Percentiles rank a stretch among this genome's conserved stretches.
These are phyloP conservation scores for Eristalinus sepulchralis DNA, from an alignment of 2,888 invertebrate genomes.

Conservation along the genomic window DNA sequence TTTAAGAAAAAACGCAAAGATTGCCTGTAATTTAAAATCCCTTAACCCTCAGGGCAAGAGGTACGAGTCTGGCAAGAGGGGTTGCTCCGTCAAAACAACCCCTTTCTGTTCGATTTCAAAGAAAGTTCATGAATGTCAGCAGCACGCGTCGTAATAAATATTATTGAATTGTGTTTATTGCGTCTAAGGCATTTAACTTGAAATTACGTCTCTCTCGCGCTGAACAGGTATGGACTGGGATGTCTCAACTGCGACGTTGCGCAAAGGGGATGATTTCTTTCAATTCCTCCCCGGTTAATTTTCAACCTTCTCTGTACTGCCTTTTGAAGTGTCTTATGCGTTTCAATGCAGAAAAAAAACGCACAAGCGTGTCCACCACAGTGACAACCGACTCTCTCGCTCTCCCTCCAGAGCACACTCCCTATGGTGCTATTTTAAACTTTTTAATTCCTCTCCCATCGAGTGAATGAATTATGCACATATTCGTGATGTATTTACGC, in stretches of 20 bases:
- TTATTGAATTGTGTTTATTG: slow-evolving; percentile 21
- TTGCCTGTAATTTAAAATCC: not conserved
- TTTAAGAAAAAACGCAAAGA: not conserved
- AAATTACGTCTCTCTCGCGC: slow-evolving; percentile 12
- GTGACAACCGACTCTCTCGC: too few species aligned
- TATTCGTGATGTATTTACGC: slow-evolving; percentile 61
- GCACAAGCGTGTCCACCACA: too few species aligned
- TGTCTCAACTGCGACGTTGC: not conserved
- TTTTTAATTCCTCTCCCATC: slow-evolving; percentile 51
- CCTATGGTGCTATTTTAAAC: slow-evolving; percentile 51
- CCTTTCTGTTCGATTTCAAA: not conserved
- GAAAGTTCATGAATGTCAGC: not conserved
- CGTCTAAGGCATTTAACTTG: not conserved
- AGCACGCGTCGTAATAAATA: not conserved
- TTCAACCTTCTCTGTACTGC: not conserved
- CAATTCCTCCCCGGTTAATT: not conserved
- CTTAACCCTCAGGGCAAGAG: not conserved
- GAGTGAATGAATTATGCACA: slow-evolving; percentile 59
- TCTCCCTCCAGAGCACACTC: too few species aligned
- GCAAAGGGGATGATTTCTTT: not conserved
- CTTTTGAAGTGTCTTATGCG: not conserved
- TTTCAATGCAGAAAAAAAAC: too few species aligned
- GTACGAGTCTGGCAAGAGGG: not conserved
- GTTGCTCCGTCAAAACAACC: not conserved
- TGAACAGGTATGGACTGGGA: not conserved